Conservation (phyloP, 1,140 invertebrate genomes). For the Nymphalis io region DNA sequence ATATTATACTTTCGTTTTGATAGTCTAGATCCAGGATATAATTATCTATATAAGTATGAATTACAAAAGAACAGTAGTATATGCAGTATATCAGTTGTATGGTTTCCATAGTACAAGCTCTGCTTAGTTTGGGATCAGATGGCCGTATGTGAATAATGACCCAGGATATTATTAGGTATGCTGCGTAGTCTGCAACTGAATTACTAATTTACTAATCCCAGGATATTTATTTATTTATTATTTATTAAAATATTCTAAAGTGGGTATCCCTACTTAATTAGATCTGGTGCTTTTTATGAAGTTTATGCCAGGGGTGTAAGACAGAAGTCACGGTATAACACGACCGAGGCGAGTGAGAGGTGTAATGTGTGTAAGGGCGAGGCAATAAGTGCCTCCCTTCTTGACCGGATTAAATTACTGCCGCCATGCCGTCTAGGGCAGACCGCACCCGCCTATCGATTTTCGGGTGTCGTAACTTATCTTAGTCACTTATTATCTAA, state of each 20-base stretch:
- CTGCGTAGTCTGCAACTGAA: no score
- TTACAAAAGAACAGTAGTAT: no score
- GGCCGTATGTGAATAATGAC: no score
- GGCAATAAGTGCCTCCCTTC: constrained; percentile 55
- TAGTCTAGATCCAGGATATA: no score
- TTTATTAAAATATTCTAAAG: not conserved
- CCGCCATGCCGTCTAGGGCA: constrained; percentile 62
- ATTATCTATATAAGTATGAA: no score
- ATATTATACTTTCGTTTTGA: no score
- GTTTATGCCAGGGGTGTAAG: constrained; percentile 32
- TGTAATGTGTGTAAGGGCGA: constrained; percentile 57
- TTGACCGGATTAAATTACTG: constrained; percentile 62
- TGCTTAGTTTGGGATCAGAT: no score
- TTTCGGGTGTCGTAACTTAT: constrained; percentile 28
- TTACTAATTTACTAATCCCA: no score
- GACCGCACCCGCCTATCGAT: constrained; percentile 38
- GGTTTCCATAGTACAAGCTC: no score
- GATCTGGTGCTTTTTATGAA: constrained; percentile 2
- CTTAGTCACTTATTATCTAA: constrained; percentile 40
- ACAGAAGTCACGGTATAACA: constrained; percentile 57
- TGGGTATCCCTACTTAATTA: constrained; percentile 14
- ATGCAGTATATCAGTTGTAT: no score
- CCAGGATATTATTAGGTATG: no score
- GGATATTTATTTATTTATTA: no score
- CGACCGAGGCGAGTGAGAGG: constrained; percentile 47